phyloP scores from a whole-genome alignment of 1,140 invertebrate species.

The Scaptomyza pallida region DNA sequence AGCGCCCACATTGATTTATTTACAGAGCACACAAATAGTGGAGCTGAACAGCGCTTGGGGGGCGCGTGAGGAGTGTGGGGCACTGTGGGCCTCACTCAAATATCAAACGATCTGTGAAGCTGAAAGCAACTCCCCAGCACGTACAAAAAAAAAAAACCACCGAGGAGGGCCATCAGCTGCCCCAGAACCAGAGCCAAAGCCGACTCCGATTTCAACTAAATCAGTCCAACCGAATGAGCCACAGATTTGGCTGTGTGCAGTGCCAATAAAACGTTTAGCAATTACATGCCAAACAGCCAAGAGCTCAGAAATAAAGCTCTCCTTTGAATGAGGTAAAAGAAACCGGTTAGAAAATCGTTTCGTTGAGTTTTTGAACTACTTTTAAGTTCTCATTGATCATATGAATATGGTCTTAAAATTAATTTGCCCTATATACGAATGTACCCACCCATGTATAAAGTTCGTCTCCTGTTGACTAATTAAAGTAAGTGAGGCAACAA shows the following conservation, averaged over 20 bases:
- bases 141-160: constrained; percentile 38
- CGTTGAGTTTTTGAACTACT: background rate
- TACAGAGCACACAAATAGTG: constrained; percentile 67
- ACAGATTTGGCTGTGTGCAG: constrained; percentile 46
- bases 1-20: constrained; percentile 64
- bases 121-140: constrained; percentile 61
- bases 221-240: constrained; percentile 19
- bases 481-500: constrained; percentile 42
- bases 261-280: constrained; percentile 62
- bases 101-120: constrained; percentile 79
- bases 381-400: background rate
- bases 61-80: background rate
- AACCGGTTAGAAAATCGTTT: background rate
- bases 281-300: constrained; percentile 49
- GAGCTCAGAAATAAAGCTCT: background rate
- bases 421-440: background rate
- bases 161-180: constrained; percentile 4
- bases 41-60: background rate
- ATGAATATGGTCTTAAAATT: background rate
- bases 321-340: background rate
- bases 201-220: constrained; percentile 48
- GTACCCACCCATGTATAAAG: no score
- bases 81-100: constrained; percentile 39
- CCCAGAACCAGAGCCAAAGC: constrained; percentile 10
- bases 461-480: constrained; percentile 18